Percentiles rank a stretch among this genome's conserved stretches.
phyloP scores from a whole-genome alignment of 2,113 vertebrate species.

The Forbesichthys papilliferus region DNA sequence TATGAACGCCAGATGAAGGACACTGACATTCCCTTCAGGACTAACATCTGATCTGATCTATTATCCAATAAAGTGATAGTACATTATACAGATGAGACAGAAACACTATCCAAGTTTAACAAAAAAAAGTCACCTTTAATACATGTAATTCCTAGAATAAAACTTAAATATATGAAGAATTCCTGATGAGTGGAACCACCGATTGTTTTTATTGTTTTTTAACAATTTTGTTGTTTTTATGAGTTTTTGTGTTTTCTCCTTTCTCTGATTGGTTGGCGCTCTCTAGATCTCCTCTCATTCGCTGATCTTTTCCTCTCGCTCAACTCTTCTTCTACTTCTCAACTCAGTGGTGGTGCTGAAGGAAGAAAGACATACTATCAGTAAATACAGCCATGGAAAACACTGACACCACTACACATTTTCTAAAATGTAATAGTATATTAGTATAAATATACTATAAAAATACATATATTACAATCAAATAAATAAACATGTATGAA shows the following conservation, averaged over 20 bases:
- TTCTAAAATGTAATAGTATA: too few species aligned
- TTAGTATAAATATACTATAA: too few species aligned
- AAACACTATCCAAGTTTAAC: slow-evolving; percentile 78
- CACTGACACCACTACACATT: too few species aligned
- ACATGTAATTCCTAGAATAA: slow-evolving; percentile 79
- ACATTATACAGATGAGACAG: neutral
- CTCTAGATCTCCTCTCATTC: slow-evolving; percentile 46
- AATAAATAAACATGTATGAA: too few species aligned
- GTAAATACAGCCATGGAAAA: too few species aligned
- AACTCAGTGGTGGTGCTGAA: neutral
- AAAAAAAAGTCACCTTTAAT: slow-evolving; percentile 78
- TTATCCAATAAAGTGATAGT: slow-evolving; percentile 1
- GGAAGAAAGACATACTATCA: too few species aligned
- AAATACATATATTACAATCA: too few species aligned
- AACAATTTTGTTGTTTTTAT: slow-evolving; percentile 39
- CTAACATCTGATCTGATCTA: slow-evolving; percentile 59
- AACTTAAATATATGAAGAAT: slow-evolving; percentile 72
- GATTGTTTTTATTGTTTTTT: slow-evolving; percentile 42
- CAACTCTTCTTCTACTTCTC: slow-evolving; percentile 56
- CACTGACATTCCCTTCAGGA: slow-evolving; percentile 76
- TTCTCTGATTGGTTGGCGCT: slow-evolving; percentile 57
- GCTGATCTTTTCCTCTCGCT: slow-evolving; percentile 50
- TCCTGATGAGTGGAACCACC: slow-evolving; percentile 44
- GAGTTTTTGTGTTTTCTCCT: slow-evolving; percentile 47
- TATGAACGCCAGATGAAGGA: slow-evolving; percentile 82